Percentiles rank a stretch among this genome's conserved stretches.
Conservation (phyloP, 1,140 invertebrate species). For the Myzus persicae region DNA sequence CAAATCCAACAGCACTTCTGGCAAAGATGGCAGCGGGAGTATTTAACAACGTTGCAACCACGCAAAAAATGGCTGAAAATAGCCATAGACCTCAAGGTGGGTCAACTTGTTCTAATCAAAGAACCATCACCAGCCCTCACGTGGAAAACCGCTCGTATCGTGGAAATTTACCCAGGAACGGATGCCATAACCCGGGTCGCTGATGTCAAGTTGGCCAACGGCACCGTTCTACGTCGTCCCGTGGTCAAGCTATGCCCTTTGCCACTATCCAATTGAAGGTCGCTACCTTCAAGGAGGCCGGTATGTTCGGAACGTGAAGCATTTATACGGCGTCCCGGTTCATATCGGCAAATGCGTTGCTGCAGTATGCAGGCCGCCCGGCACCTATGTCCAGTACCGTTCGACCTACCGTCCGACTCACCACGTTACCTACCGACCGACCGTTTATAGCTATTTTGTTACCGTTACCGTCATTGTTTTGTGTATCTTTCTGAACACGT, state of each 20-base stretch:
- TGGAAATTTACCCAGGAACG: slow-evolving; percentile 43
- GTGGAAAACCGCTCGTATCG: background rate
- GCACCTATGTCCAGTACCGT: no score
- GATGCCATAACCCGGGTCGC: slow-evolving; percentile 61
- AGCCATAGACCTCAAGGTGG: background rate
- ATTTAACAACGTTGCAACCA: background rate
- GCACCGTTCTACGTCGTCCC: slow-evolving; percentile 58
- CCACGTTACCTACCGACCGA: no score
- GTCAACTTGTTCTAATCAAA: background rate
- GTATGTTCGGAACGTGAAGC: slow-evolving; percentile 19
- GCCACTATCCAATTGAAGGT: slow-evolving; percentile 21
- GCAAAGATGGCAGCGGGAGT: background rate
- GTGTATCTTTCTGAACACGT: background rate
- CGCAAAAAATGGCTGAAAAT: background rate
- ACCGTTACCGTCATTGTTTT: no score
- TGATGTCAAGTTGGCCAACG: slow-evolving; percentile 59
- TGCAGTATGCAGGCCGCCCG: no score
- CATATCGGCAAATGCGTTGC: no score
- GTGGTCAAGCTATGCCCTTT: slow-evolving; percentile 60
- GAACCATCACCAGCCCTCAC: background rate
- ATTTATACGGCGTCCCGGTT: no score
- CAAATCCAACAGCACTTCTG: background rate
- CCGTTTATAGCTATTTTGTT: no score
- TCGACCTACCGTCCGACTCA: no score
- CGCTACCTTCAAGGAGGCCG: background rate